phyloP scores from a whole-genome alignment of 35 echinoderm and acorn worm genomes.

The Stichopus chloronotus region DNA sequence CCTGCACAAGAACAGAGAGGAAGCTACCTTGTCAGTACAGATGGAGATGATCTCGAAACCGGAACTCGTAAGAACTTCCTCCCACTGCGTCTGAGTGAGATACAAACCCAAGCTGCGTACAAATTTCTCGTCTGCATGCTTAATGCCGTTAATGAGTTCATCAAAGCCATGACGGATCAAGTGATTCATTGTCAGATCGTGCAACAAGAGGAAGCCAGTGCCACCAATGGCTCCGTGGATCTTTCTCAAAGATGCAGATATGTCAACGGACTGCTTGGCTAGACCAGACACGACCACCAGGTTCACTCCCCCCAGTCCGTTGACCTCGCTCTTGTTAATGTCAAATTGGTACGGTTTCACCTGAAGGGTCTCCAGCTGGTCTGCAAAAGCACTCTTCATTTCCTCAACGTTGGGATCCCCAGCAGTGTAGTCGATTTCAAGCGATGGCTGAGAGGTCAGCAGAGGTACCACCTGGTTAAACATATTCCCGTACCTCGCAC shows the following conservation, averaged over 20 bases:
- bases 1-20: slow-evolving; percentile 76
- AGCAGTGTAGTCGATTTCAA: slow-evolving; percentile 63
- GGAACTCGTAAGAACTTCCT: slow-evolving; percentile 30
- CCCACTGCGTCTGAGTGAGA: slow-evolving; percentile 54
- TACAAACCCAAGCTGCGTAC: slow-evolving; percentile 43
- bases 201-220: slow-evolving; percentile 76
- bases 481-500: slow-evolving; percentile 59
- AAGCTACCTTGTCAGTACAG: slow-evolving; percentile 63
- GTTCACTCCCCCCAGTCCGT: slow-evolving; percentile 62
- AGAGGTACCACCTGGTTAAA: slow-evolving; percentile 65
- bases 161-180: slow-evolving; percentile 32
- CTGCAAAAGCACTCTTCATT: slow-evolving; percentile 12
- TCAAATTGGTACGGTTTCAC: slow-evolving; percentile 66
- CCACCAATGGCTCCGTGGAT: slow-evolving; percentile 57
- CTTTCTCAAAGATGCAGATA: slow-evolving; percentile 59
- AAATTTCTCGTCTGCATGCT: not conserved
- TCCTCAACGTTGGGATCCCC: slow-evolving; percentile 60
- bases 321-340: slow-evolving; percentile 45
- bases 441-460: slow-evolving; percentile 75
- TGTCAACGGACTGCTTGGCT: slow-evolving; percentile 54
- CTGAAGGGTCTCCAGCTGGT: slow-evolving; percentile 66
- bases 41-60: slow-evolving; percentile 75
- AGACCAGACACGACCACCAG: slow-evolving; percentile 69
- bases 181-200: slow-evolving; percentile 72
- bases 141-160: slow-evolving; percentile 44